phyloP scores from a whole-genome alignment of 2,888 invertebrate genomes.

The Plusia festucae region DNA sequence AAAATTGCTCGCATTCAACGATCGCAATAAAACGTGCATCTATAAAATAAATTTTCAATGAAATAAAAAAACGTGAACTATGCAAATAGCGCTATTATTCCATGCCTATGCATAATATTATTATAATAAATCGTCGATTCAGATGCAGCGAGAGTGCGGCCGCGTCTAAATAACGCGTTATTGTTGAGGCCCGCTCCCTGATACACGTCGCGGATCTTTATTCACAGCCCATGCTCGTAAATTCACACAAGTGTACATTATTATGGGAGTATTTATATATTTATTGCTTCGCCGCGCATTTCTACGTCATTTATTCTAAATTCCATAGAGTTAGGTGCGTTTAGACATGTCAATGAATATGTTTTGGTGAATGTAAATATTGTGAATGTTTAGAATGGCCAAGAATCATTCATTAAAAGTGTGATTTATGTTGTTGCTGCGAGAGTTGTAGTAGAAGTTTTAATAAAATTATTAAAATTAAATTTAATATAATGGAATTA shows the following conservation, averaged over 20 bases:
- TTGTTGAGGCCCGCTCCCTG: slow-evolving; percentile 45
- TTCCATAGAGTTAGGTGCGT: slow-evolving; percentile 48
- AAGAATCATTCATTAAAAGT: slow-evolving; percentile 20
- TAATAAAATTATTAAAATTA: too few species aligned
- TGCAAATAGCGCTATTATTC: slow-evolving; percentile 51
- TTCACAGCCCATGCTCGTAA: slow-evolving; percentile 45
- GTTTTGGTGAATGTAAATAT: slow-evolving; percentile 15
- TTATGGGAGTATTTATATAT: slow-evolving; percentile 64
- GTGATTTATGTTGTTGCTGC: slow-evolving; percentile 25
- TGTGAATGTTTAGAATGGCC: slow-evolving; percentile 16
- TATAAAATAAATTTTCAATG: slow-evolving; percentile 19
- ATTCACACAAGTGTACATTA: slow-evolving; percentile 61
- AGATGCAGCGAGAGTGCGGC: slow-evolving; percentile 46
- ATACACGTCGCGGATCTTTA: slow-evolving; percentile 45
- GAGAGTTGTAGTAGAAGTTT: slow-evolving; percentile 10
- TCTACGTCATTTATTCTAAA: slow-evolving; percentile 59
- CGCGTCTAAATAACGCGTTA: slow-evolving; percentile 45
- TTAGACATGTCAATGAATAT: slow-evolving; percentile 27
- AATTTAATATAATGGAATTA: too few species aligned
- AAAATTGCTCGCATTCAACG: background rate
- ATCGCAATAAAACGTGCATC: slow-evolving; percentile 18
- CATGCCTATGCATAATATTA: slow-evolving; percentile 51
- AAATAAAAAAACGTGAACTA: slow-evolving; percentile 40
- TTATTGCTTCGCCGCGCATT: slow-evolving; percentile 57
- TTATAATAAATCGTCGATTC: slow-evolving; percentile 57